Base-by-base conservation (phyloP, 2,888 invertebrate species). In the Caenorhabditis zanzibari region DNA sequence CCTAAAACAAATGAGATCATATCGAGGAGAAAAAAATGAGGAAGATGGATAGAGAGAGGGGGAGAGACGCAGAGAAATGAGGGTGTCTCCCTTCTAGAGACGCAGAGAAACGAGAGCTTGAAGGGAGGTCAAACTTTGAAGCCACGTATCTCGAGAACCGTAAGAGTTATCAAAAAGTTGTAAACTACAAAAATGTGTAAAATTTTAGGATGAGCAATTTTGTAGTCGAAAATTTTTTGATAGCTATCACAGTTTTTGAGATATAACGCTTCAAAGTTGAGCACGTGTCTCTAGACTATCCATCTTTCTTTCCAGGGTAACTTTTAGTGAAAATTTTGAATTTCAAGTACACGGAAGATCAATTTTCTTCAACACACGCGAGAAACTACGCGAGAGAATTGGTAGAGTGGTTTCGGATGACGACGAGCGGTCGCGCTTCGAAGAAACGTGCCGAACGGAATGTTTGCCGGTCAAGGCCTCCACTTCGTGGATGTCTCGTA, bases 351-450 rank as follows among this genome's bases (percentile, higher is more conserved):
- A 77, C n/a, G 71, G 69, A 16, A 77, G 22, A 24, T 77, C 77
- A 44, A 77, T 77, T 35, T 77, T 77, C 14, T 26, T 52, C 16
- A 77, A 58, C 41, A 77, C 58, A 6, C 69, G 38, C 7, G 77
- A 69, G 22, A 75, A 24, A n/a, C 73, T 81, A 81, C 68, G 81
- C 81, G 81, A 81, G 73, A 69, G 81, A 81, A 35, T 69, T 74
- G 74, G 81, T 74, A 35, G 81, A 81, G 69, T 61, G 14, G 44
- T 81, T 81, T 61, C 74, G 71, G 64, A 80, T 54, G 75, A 71
- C 63, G 69, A 74, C 75, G 56, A 81, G 69, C 24, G 81, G 75
- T 63, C 81, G 69, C 6, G 69, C 63, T 75, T 81, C 81, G 64
- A 74, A 68, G 68, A 68, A 73, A 59, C 68, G 68, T 61, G 81